Conservation (phyloP, 2,797 vertebrate genomes). For the Sitta carolinensis region DNA sequence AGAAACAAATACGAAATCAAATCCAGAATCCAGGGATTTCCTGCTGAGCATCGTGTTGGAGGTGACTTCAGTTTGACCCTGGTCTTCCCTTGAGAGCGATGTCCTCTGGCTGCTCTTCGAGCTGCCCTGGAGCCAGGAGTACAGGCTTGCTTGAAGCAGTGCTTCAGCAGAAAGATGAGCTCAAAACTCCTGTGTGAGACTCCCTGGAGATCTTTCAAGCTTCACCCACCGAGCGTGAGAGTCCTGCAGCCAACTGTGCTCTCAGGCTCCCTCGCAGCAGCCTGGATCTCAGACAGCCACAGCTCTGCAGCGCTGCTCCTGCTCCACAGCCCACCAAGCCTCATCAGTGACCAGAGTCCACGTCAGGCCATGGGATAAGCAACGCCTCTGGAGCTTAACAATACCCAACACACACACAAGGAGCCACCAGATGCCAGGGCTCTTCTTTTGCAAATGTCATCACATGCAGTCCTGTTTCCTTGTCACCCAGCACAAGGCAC, state of each 20-base stretch:
- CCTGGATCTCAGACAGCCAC: background rate
- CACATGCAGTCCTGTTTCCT: background rate
- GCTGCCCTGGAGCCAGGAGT: constrained; percentile 33
- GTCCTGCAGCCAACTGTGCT: background rate
- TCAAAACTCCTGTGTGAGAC: background rate
- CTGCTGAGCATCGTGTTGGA: constrained; percentile 19
- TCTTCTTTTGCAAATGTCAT: background rate
- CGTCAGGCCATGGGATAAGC: background rate
- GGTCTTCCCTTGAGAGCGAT: constrained; percentile 23
- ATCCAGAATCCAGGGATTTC: constrained; percentile 25
- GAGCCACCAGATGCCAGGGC: background rate
- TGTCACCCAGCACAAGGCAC: background rate
- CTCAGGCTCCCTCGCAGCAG: background rate
- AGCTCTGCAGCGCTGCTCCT: background rate
- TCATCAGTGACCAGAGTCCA: accelerated
- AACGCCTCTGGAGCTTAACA: background rate
- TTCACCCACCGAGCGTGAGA: constrained; percentile 38
- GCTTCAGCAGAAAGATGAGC: constrained; percentile 13
- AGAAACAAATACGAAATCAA: background rate
- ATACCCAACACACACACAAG: background rate
- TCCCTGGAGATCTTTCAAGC: constrained; percentile 16
- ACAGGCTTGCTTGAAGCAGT: background rate
- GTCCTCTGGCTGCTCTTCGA: constrained; percentile 56
- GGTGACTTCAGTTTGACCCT: constrained; percentile 48
- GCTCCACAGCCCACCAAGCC: background rate